Base-by-base conservation (phyloP, 2,888 invertebrate species). In the Acrobasis repandana region DNA sequence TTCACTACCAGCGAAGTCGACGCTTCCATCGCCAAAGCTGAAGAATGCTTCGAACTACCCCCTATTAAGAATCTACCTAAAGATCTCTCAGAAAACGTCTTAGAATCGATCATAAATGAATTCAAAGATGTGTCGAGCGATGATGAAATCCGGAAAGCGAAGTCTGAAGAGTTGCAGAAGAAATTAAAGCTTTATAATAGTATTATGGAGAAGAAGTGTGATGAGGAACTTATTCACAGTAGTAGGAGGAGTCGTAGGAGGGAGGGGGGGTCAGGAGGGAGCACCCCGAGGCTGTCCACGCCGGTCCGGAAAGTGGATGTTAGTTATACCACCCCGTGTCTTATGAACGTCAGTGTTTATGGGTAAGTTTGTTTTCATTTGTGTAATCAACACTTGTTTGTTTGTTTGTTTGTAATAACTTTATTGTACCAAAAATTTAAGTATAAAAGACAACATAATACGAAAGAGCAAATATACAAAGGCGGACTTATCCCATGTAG, bases 31-130 rank as follows among this genome's bases (percentile, higher is more conserved):
- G 71, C 79, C 11, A 94, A 93, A 72, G 96, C 95, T 0, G 96
- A 96, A 75, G 96, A 96, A 80, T 96, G 96, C 65, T 93, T 95
- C 74, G 96, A 96, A 82, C 79, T 95, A 56, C 95, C 95, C 3
- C 94, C 95, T 0, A 89, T 94, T 10, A 93, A 93, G 68, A 83
- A 88, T 5, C 77, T 94, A 0, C 89, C 93, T 0, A 69, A 77
- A 2, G 92, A 93, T 70, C 82, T 93, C 15, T 82, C 90, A 0
- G 80, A 77, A 10, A 83, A 88, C 62, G 87, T 92, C 9, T 68
- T 92, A 1, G 85, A 90, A 69, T 91, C 90, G 5, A 91, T 92
- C 34, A 76, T 90, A 4, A 88, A 89, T 66, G 89, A 91, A 67
- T 90, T 90, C 59, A 72, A 79, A 63, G 89, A 89, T 61, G 85